These are phyloP conservation scores for Eulithis prunata DNA, from an alignment of 2,888 invertebrate genomes.

Conservation along the genomic window DNA sequence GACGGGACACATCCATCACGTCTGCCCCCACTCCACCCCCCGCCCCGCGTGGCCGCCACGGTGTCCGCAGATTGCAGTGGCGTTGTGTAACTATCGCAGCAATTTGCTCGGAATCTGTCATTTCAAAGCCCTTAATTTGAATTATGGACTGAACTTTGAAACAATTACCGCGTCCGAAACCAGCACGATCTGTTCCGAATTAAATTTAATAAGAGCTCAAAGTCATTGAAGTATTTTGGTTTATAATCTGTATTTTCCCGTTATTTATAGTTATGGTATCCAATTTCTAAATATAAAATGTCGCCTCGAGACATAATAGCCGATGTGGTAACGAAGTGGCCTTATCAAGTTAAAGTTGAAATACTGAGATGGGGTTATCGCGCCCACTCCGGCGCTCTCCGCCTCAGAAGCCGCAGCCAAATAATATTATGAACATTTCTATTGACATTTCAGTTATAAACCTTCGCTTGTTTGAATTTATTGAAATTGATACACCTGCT, in stretches of 20 bases:
- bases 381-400: conserved; percentile 10
- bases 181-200: conserved; percentile 24
- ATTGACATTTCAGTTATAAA: conserved; percentile 21
- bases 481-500: conserved; percentile 8
- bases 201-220: conserved; percentile 27
- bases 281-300: conserved; percentile 34
- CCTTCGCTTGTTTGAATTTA: conserved; percentile 21
- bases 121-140: conserved; percentile 35
- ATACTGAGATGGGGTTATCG: conserved; percentile 22
- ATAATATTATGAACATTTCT: conserved; percentile 26
- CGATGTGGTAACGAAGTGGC: conserved; percentile 27
- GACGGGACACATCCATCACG: conserved; percentile 39
- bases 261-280: conserved; percentile 33
- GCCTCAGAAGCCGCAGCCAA: not conserved
- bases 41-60: conserved; percentile 9
- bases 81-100: conserved; percentile 34
- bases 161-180: conserved; percentile 24
- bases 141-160: conserved; percentile 27
- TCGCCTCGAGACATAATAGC: conserved; percentile 30
- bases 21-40: conserved; percentile 23
- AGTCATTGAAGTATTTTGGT: conserved; percentile 22
- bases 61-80: conserved; percentile 22
- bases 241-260: conserved; percentile 23
- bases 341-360: conserved; percentile 30
- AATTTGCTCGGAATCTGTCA: conserved; percentile 37